phyloP scores from a whole-genome alignment of 2,888 invertebrate genomes.

The Euplexia lucipara region DNA sequence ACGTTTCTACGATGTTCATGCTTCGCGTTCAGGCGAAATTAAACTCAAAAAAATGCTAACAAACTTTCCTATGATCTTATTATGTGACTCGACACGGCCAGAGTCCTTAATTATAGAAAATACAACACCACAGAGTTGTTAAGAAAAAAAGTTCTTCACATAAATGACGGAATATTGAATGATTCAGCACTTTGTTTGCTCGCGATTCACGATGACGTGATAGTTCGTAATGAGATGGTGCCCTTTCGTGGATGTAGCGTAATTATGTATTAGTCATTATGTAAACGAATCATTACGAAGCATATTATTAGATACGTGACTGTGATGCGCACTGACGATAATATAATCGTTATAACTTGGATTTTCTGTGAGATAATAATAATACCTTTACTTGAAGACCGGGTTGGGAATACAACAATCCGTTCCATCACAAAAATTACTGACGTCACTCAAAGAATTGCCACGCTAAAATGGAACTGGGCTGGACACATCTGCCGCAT shows the following conservation, averaged over 20 bases:
- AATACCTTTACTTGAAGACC: no score
- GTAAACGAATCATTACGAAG: constrained; percentile 15
- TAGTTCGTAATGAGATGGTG: constrained; percentile 1
- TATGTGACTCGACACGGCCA: neutral
- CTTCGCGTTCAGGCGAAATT: no score
- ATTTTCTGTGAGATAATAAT: no score
- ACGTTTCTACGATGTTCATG: no score
- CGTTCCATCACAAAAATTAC: no score
- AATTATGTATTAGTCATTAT: constrained; percentile 41
- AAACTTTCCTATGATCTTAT: neutral
- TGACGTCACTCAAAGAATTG: no score
- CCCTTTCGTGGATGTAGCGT: constrained; percentile 20
- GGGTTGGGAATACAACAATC: no score
- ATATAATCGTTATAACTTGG: neutral
- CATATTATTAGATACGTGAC: constrained; percentile 27
- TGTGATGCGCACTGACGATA: constrained; percentile 12
- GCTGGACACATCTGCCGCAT: no score
- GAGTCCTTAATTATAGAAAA: neutral
- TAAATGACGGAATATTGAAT: neutral
- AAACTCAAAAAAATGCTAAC: neutral
- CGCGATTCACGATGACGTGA: constrained; percentile 24
- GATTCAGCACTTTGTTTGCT: constrained; percentile 7
- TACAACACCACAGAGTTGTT: neutral
- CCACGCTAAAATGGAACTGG: no score
- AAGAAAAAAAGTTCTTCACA: neutral